Evolutionary conservation across 2,888 invertebrate species (phyloP), one percentile per base, ranked within the genome.

Genomic region (Stomorhina lunata): DNA sequence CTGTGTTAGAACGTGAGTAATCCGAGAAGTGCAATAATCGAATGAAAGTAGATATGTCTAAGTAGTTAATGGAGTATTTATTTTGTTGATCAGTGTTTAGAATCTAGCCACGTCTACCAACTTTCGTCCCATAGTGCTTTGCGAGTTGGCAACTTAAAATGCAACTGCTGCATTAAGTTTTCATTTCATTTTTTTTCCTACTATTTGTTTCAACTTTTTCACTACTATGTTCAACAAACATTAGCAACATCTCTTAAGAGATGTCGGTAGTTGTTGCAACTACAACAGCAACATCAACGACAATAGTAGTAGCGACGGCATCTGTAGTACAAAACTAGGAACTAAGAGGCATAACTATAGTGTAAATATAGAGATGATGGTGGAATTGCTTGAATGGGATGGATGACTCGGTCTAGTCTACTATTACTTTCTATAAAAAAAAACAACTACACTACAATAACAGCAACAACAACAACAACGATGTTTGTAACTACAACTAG

Each of bases 331-430:
- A 72, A 72, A 72, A 59, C 43, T 55, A 63, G 34, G 55, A 78
- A 65, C 34, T 77, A 45, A 43, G 17, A 43, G 65, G 48, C 65
- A 32, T 45, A n/a, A 34, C 20, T 22, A 53, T 50, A 15, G 10
- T 63, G 5, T 32, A 50, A 53, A 34, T n/a, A 17, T 55, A 55
- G 43, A 55, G 15, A 10, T 27, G 71, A 25, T 73, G 50, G 68
- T 73, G 69, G 71, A 43, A 76, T 68, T 61, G 73, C 9, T 53
- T 77, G 75, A 79, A 78, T 78, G 53, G 78, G 40, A 73, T 72
- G 77, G 72, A 69, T 75, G 79, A 79, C 76, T 82, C 59, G 75
- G 82, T 82, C 79, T 82, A 76, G 82, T 79, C 82, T 82, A 71
- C 79, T 69, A 79, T 79, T 76, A 82, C 82, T 79, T 82, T 79